These are phyloP conservation scores for Bucco capensis DNA, from an alignment of 2,113 vertebrate species.

Conservation along the genomic window DNA sequence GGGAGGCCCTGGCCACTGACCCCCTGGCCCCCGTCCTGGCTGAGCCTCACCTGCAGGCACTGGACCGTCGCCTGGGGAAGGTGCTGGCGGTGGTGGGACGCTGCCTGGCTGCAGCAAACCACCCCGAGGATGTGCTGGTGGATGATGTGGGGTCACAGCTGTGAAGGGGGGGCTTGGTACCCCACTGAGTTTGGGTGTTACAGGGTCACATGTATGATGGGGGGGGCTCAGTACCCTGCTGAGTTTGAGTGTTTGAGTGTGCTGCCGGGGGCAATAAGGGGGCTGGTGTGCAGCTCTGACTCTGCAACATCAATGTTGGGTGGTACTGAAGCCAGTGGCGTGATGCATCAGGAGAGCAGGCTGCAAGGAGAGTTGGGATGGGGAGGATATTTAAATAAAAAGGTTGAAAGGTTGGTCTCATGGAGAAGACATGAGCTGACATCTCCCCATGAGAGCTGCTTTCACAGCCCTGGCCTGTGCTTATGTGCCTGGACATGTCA, in stretches of 20 bases:
- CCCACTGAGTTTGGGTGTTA: neutral
- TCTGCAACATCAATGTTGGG: fast-evolving
- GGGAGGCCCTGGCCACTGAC: constrained; percentile 73
- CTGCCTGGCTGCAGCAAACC: constrained; percentile 1
- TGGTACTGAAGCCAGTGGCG: fast-evolving
- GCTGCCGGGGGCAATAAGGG: fast-evolving
- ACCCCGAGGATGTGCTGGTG: neutral
- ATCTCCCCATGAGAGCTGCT: neutral
- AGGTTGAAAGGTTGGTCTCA: neutral
- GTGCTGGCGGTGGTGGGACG: constrained; percentile 44
- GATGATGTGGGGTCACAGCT: neutral
- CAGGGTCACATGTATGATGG: neutral
- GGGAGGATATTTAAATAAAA: constrained; percentile 50
- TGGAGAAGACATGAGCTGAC: neutral
- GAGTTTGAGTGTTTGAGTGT: neutral
- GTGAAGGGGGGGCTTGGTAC: neutral
- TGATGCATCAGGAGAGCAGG: neutral
- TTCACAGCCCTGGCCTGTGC: neutral
- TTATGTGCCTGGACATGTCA: fast-evolving
- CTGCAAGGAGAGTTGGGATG: neutral
- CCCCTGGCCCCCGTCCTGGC: constrained; percentile 74
- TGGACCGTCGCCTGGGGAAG: constrained; percentile 68
- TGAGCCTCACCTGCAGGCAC: constrained; percentile 71
- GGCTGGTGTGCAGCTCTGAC: neutral
- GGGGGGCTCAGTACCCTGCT: neutral